Conservation (phyloP, 1,140 invertebrate genomes). For the Neodiprion lecontei region DNA sequence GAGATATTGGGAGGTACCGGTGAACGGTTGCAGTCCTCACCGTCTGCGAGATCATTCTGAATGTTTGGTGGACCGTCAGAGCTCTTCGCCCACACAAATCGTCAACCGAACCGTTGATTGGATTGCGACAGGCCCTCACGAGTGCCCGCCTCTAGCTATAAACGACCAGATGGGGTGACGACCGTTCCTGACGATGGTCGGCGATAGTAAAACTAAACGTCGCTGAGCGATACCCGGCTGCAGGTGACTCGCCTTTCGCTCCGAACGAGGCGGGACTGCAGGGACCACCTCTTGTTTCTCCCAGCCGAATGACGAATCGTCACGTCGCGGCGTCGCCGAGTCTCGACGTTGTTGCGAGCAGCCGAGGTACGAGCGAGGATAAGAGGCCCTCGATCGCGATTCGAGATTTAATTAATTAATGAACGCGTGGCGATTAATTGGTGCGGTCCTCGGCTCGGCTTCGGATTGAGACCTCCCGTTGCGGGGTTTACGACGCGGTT, state of each 20-base stretch:
- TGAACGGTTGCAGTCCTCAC: not conserved
- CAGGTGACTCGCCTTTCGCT: too few relatives aligned
- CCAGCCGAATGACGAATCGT: too few relatives aligned
- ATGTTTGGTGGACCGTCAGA: not conserved
- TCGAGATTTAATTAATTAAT: conserved; percentile 46
- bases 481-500: conserved; percentile 45
- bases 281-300: too few relatives aligned
- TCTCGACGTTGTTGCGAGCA: too few relatives aligned
- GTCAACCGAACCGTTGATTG: not conserved
- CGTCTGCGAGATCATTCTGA: not conserved
- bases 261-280: too few relatives aligned
- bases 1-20: not conserved
- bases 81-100: not conserved
- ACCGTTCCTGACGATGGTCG: too few relatives aligned
- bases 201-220: not conserved
- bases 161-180: not conserved
- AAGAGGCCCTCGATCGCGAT: not conserved
- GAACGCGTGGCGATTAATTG: conserved; percentile 45
- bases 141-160: not conserved
- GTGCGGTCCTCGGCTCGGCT: conserved; percentile 22
- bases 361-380: too few relatives aligned
- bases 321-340: too few relatives aligned
- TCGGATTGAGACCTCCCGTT: conserved; percentile 35
- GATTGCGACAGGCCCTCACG: not conserved
- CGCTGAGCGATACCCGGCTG: too few relatives aligned